Base-by-base conservation (phyloP, 2,113 vertebrate genomes). In the Plecotus auritus region DNA sequence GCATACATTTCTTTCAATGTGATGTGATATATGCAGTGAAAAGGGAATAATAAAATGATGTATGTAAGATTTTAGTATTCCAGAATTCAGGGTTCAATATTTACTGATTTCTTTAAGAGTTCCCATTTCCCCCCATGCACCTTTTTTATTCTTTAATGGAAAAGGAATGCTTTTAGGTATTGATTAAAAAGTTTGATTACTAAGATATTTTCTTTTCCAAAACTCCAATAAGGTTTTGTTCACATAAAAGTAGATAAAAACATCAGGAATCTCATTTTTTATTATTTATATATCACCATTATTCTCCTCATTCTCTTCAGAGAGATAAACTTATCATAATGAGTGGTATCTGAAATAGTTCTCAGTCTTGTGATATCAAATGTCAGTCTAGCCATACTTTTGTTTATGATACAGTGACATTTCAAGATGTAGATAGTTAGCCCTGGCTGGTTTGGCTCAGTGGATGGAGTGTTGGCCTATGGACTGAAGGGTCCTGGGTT, bases 151-250 rank as follows among this genome's bases (percentile, higher is more conserved):
- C 30, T 94, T 83, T 56, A 91, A 23, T 76, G 13, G 3, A 54
- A 86, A 95, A 45, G 10, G 10, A 91, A 66, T 40, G 77, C 7
- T 69, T 82, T 85, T 64, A 70, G 23, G 12, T 64, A 47, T 54
- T 93, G 35, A 47, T 66, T 64, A 28, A 40, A 28, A 76, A 32
- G 2, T 83, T 87, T 69, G 16, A 81, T 77, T 88, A 40, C 26
- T 66, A 91, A 90, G 85, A 69, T 82, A 49, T 88, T 85, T 87
- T 91, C 67, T 74, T 95, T 59, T 64, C 73, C n/a, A 88, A 78
- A 85, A 77, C 1, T 70, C 32, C 13, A 70, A 23, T 86, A 61
- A 88, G 28, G 5, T 86, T 94, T 17, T 69, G 20, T 40, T 76
- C 9, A 56, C 35, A 85, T 85, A 88, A 90, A 85, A 86, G 9